phyloP scores from a whole-genome alignment of 2,113 vertebrate genomes.

The Neopipo cinnamomea region DNA sequence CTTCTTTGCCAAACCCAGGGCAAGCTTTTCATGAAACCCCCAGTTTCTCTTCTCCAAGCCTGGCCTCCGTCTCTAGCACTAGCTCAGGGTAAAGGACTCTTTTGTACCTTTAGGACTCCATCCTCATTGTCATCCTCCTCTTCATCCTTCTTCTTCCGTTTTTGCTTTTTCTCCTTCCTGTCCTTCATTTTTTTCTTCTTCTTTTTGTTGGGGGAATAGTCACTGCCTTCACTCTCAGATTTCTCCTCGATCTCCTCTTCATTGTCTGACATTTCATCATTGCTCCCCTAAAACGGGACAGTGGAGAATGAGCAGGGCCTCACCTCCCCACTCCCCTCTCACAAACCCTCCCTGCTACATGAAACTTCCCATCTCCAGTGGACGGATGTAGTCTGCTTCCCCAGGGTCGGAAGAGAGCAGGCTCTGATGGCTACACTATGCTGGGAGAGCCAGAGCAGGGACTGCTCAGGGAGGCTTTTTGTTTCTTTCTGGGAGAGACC shows the following conservation, averaged over 20 bases:
- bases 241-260: slow-evolving; percentile 83
- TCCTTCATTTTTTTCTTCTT: slow-evolving; percentile 95
- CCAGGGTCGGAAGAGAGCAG: neutral
- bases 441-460: neutral
- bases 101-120: slow-evolving; percentile 80
- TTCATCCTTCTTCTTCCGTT: slow-evolving; percentile 88
- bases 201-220: slow-evolving; percentile 89
- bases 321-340: neutral
- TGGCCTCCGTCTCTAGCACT: neutral
- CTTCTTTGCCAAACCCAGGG: neutral
- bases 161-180: slow-evolving; percentile 91
- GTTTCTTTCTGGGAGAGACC: neutral
- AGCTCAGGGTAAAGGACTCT: neutral
- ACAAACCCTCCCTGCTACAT: neutral
- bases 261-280: slow-evolving; percentile 85
- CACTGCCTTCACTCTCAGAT: slow-evolving; percentile 90
- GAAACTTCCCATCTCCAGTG: fast-evolving
- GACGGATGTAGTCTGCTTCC: neutral
- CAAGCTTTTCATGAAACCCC: neutral
- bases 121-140: slow-evolving; percentile 89
- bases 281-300: slow-evolving; percentile 70
- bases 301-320: neutral
- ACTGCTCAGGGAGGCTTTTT: neutral
- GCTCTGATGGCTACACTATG: fast-evolving
- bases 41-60: neutral